Conservation (phyloP, 2,888 invertebrate genomes). For the Herminia tarsipennalis region DNA sequence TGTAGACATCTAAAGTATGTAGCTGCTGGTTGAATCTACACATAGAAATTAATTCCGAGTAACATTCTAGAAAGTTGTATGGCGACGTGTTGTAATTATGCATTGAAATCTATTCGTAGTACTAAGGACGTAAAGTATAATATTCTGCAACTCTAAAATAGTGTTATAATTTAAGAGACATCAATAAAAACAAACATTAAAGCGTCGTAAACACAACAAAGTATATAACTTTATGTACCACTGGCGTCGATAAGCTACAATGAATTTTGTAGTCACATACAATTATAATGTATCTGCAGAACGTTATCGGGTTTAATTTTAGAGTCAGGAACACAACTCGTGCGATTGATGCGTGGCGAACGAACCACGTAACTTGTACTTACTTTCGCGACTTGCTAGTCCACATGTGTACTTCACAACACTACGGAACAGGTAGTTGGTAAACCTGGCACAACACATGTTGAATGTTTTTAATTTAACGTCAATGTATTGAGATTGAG, state of each 20-base stretch:
- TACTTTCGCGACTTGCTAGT: conserved; percentile 78
- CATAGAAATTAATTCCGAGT: conserved; percentile 25
- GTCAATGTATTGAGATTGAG: conserved; percentile 56
- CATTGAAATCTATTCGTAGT: conserved; percentile 16
- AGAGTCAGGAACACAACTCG: conserved; percentile 46
- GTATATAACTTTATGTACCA: conserved; percentile 35
- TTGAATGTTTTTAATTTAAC: conserved; percentile 58
- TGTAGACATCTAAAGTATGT: too few relatives aligned
- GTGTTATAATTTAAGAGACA: conserved; percentile 20
- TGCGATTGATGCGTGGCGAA: conserved; percentile 7
- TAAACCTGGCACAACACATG: conserved; percentile 79
- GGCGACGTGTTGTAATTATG: conserved; percentile 41
- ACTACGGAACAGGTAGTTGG: conserved; percentile 78
- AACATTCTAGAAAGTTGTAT: conserved; percentile 62
- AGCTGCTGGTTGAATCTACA: conserved; percentile 1
- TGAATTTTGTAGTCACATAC: conserved; percentile 38
- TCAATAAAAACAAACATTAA: conserved; percentile 31
- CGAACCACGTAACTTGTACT: conserved; percentile 49
- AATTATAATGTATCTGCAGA: conserved; percentile 24
- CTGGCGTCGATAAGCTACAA: conserved; percentile 45
- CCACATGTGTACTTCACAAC: conserved; percentile 83
- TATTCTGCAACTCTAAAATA: conserved; percentile 19
- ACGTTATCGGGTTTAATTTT: conserved; percentile 55
- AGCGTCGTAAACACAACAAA: conserved; percentile 35
- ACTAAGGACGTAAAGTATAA: conserved; percentile 18